Evolutionary conservation across 2,113 vertebrate genomes (phyloP).

Genomic region (Poeciliopsis prolifica): DNA sequence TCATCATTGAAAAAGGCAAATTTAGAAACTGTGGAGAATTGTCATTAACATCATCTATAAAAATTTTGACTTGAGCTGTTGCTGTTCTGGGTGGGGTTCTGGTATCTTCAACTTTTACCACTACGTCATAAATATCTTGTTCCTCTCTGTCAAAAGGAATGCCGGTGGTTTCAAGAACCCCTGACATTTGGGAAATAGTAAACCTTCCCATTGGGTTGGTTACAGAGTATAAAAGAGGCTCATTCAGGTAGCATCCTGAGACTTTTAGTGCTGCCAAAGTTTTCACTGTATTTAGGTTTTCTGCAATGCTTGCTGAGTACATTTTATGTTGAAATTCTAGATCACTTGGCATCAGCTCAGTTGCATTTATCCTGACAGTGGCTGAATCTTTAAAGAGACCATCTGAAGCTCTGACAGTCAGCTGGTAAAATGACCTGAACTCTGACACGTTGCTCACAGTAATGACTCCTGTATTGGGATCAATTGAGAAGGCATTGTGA

Average conservation of each 20-base stretch:
- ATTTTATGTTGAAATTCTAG: conserved; percentile 82
- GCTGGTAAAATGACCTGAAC: conserved; percentile 76
- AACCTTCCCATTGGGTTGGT: conserved; percentile 87
- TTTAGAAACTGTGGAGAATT: conserved; percentile 88
- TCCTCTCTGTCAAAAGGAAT: conserved; percentile 88
- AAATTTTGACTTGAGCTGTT: conserved; percentile 84
- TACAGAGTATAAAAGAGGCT: conserved; percentile 86
- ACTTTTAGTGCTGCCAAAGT: conserved; percentile 82
- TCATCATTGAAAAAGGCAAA: conserved; percentile 85
- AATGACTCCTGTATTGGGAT: conserved; percentile 83
- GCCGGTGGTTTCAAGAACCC: conserved; percentile 87
- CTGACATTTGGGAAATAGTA: conserved; percentile 83
- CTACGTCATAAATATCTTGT: conserved; percentile 81
- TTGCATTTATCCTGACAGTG: conserved; percentile 83
- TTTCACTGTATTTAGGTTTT: conserved; percentile 82
- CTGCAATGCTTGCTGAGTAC: conserved; percentile 81
- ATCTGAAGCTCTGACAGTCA: conserved; percentile 86
- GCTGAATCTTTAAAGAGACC: conserved; percentile 85
- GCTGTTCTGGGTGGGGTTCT: conserved; percentile 85
- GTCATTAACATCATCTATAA: conserved; percentile 91
- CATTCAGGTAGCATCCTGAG: conserved; percentile 86
- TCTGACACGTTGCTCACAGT: conserved; percentile 79
- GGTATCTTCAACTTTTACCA: conserved; percentile 87
- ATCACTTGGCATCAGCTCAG: conserved; percentile 69
- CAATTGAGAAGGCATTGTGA: conserved; percentile 81